Evolutionary conservation across 2,888 invertebrate genomes (phyloP).

Genomic region (Habrosyne pyritoides): DNA sequence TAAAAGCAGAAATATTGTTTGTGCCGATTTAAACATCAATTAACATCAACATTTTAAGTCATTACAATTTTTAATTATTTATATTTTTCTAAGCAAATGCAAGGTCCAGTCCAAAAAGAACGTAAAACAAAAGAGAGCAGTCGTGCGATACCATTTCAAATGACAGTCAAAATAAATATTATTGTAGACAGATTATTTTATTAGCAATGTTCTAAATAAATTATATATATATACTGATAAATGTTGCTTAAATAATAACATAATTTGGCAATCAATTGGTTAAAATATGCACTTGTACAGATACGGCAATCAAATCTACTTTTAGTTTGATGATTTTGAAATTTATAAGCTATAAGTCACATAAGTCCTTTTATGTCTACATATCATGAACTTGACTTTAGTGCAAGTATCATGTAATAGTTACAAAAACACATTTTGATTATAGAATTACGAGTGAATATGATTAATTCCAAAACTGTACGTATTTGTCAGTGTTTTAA

Average conservation of each 20-base stretch:
- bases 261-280: background rate
- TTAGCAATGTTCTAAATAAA: background rate
- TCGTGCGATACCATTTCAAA: background rate
- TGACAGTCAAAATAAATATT: constrained; percentile 5
- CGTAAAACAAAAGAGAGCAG: constrained; percentile 5
- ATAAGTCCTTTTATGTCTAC: no score
- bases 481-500: background rate
- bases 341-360: no score
- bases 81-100: background rate
- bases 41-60: background rate
- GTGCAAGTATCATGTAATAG: no score
- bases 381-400: no score
- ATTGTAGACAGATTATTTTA: background rate
- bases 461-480: background rate
- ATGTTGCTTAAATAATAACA: background rate
- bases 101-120: constrained; percentile 5
- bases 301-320: background rate
- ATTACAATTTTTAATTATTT: background rate
- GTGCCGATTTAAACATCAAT: constrained; percentile 4
- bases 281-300: background rate
- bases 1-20: background rate
- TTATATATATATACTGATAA: background rate
- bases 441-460: background rate
- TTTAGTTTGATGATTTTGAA: no score
- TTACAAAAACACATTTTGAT: background rate